phyloP scores from a whole-genome alignment of 2,888 invertebrate species.

The Suillia variegata region DNA sequence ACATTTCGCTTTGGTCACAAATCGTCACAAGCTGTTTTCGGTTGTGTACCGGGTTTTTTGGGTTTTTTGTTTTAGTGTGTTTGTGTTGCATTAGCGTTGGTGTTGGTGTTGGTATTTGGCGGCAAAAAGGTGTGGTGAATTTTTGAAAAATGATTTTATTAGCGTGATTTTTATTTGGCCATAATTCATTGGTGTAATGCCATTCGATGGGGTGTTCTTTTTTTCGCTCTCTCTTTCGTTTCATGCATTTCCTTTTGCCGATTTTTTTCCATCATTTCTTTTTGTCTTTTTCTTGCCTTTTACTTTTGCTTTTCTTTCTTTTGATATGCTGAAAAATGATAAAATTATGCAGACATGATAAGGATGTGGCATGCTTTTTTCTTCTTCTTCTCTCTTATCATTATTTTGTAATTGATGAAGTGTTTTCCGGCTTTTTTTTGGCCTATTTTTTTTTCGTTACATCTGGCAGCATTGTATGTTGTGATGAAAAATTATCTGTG shows the following conservation, averaged over 20 bases:
- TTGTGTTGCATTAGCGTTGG: background rate
- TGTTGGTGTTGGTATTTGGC: background rate
- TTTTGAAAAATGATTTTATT: constrained; percentile 31
- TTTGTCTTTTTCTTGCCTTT: background rate
- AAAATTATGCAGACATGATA: constrained; percentile 23
- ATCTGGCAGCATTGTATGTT: too few species aligned
- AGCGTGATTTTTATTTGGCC: constrained; percentile 33
- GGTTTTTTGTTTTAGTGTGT: background rate
- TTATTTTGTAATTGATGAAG: constrained; percentile 22
- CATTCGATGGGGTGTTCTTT: background rate
- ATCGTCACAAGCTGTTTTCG: background rate
- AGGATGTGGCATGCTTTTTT: background rate
- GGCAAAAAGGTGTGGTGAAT: background rate
- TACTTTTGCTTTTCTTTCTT: background rate
- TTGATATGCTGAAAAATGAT: constrained; percentile 19
- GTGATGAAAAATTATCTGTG: too few species aligned
- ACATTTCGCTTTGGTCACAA: constrained; percentile 1
- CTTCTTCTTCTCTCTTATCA: background rate
- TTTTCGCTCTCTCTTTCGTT: too few species aligned
- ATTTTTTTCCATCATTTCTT: background rate
- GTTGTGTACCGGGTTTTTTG: background rate
- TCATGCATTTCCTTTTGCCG: background rate
- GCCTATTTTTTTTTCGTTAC: too few species aligned
- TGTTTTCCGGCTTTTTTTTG: background rate
- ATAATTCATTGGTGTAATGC: constrained; percentile 28